phyloP scores from a whole-genome alignment of 2,113 vertebrate genomes.

The Hydrolagus affinis region DNA sequence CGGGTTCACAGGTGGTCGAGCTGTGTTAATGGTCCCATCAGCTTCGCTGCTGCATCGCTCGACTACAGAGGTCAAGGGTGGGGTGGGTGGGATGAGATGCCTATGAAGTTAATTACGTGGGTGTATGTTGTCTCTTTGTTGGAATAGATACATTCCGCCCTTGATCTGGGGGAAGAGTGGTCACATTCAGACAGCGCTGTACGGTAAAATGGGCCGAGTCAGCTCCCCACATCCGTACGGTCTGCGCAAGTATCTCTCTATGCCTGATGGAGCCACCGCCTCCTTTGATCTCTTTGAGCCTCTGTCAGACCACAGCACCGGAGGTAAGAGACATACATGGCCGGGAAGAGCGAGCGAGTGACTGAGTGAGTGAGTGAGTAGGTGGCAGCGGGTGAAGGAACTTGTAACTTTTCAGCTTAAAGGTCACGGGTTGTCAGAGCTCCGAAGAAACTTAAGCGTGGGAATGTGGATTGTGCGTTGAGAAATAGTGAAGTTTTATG shows the following conservation, averaged over 20 bases:
- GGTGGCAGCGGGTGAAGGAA: no score
- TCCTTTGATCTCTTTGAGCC: constrained; percentile 97
- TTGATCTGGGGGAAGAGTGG: constrained; percentile 95
- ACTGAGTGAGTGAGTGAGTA: not conserved
- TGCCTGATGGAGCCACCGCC: constrained; percentile 87
- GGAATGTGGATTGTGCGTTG: no score
- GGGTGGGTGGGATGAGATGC: not conserved
- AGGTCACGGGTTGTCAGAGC: no score
- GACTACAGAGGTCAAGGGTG: not conserved
- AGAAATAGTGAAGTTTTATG: no score
- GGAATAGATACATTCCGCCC: constrained; percentile 83
- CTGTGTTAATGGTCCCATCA: not conserved
- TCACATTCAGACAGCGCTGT: constrained; percentile 91
- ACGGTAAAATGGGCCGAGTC: constrained; percentile 91
- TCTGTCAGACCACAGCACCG: constrained; percentile 71
- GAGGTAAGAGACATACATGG: constrained; percentile 63
- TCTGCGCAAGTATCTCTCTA: constrained; percentile 85
- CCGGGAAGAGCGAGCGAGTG: not conserved
- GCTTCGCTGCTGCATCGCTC: not conserved
- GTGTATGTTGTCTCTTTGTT: constrained; percentile 34
- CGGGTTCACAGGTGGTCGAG: not conserved
- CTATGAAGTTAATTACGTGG: not conserved
- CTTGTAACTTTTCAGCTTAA: no score
- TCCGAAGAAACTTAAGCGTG: no score
- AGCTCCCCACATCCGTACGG: constrained; percentile 81